These are phyloP conservation scores for Lymantria dispar DNA, from an alignment of 2,888 invertebrate genomes.

Conservation along the genomic window DNA sequence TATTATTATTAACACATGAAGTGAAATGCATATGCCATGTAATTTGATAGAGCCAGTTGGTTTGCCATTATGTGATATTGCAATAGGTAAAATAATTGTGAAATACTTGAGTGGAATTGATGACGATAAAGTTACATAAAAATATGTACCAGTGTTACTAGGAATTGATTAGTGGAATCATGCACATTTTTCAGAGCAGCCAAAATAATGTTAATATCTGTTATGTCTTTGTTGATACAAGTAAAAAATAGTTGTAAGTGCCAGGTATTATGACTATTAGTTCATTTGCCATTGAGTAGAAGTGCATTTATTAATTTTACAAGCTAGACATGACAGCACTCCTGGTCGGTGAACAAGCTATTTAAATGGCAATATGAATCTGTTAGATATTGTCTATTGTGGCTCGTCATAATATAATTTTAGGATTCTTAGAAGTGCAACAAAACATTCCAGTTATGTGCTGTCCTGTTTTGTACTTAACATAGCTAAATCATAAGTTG, in stretches of 20 bases:
- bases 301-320: constrained; percentile 70
- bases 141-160: not conserved
- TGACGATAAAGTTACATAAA: not conserved
- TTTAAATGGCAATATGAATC: constrained; percentile 2
- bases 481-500: constrained; percentile 41
- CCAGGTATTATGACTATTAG: constrained; percentile 20
- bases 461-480: constrained; percentile 78
- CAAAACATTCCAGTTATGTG: constrained; percentile 74
- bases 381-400: not conserved
- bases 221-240: not conserved
- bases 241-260: not conserved
- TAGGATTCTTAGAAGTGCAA: constrained; percentile 28
- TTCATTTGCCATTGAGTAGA: constrained; percentile 35
- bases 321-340: constrained; percentile 62
- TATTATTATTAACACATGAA: too few relatives aligned
- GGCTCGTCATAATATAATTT: too few relatives aligned
- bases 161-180: not conserved
- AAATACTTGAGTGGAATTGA: not conserved
- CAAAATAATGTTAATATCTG: not conserved
- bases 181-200: not conserved
- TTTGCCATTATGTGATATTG: constrained; percentile 57
- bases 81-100: constrained; percentile 22
- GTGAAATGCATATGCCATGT: constrained; percentile 20
- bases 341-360: constrained; percentile 32
- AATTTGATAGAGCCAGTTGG: constrained; percentile 38